Conservation (phyloP, 2,888 invertebrate genomes). For the Leptopilina drosophilae region DNA sequence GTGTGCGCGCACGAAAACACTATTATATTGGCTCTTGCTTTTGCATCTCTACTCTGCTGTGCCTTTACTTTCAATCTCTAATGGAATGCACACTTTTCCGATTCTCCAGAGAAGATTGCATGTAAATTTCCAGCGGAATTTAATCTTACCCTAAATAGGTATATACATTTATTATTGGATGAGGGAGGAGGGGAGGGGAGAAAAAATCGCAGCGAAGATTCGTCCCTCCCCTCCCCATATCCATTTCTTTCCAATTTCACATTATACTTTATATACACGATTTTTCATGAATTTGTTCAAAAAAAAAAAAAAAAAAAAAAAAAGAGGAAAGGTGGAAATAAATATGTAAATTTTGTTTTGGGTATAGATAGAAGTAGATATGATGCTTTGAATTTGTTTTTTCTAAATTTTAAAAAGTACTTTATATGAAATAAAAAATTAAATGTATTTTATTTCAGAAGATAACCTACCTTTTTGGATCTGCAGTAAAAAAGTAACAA, state of each 20-base stretch:
- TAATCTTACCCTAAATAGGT: conserved; percentile 18
- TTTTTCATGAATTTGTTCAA: neutral
- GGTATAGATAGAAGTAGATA: no score
- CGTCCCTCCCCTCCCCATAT: neutral
- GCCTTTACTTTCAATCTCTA: conserved; percentile 20
- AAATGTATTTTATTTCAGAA: no score
- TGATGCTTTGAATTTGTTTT: no score
- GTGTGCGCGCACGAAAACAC: neutral
- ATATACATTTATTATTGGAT: no score
- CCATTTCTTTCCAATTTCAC: neutral
- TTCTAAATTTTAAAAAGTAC: no score
- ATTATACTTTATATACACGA: neutral
- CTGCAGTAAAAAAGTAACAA: no score
- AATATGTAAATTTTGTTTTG: no score
- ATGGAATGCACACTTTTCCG: conserved; percentile 22
- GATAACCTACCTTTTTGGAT: no score
- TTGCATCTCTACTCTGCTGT: neutral
- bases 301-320: no score
- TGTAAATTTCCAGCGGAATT: conserved; percentile 24
- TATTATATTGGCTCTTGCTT: conserved; percentile 21
- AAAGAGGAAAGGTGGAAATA: no score
- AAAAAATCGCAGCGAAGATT: neutral
- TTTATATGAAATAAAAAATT: no score
- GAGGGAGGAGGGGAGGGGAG: neutral
- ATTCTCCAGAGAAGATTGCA: conserved; percentile 7